Evolutionary conservation across 2,888 invertebrate genomes (phyloP).

Genomic region (Lepidonotus clava): DNA sequence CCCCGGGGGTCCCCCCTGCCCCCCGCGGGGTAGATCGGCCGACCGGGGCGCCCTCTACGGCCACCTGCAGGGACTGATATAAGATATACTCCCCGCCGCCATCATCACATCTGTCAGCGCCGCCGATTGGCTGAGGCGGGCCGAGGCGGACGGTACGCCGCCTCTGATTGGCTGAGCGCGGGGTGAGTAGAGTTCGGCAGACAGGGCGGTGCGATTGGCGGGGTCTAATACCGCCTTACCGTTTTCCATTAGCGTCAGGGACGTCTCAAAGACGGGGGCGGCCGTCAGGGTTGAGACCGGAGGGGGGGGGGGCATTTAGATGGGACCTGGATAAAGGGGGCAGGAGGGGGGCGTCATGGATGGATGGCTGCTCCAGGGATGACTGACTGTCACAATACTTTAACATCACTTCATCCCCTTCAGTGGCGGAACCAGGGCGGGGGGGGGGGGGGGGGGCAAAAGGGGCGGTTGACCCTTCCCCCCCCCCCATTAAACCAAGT

Average conservation of each 20-base stretch:
- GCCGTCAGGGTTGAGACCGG: constrained; percentile 3
- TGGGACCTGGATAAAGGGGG: too few species aligned
- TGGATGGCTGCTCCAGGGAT: too few species aligned
- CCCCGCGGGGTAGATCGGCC: not conserved
- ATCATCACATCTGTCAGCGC: constrained; percentile 21
- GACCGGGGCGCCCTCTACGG: not conserved
- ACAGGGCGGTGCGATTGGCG: not conserved
- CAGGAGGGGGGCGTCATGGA: too few species aligned
- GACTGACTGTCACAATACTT: too few species aligned
- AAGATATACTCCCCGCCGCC: not conserved
- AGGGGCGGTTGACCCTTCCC: too few species aligned
- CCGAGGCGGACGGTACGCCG: constrained; percentile 17
- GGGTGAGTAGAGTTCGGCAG: not conserved
- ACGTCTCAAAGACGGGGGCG: constrained; percentile 3
- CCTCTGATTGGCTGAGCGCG: not conserved
- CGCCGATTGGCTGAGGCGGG: constrained; percentile 13
- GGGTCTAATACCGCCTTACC: not conserved
- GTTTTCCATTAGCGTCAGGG: constrained; percentile 10
- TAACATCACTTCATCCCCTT: too few species aligned
- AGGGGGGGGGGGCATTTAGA: not conserved
- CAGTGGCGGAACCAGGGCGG: too few species aligned
- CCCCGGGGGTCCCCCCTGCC: too few species aligned
- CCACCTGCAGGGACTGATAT: constrained; percentile 26
- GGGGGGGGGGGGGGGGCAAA: too few species aligned
- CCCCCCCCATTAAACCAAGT: too few species aligned